Base-by-base conservation (phyloP, 2,888 invertebrate species). In the Hypena proboscidalis region DNA sequence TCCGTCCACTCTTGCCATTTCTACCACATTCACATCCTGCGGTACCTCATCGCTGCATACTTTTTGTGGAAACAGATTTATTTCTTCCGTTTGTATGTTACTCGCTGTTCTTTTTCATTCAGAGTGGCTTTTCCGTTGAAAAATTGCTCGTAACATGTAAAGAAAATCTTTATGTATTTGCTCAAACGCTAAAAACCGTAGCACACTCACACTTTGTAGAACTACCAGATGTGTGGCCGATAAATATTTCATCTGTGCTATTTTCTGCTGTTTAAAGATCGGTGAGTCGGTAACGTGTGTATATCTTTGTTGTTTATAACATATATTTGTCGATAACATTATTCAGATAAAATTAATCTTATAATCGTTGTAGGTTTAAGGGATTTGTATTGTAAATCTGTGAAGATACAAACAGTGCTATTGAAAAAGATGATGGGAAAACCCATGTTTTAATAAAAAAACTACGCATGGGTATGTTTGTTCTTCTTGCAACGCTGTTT, bases 1-100 rank as follows among this genome's bases (percentile, higher is more conserved):
- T 61, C 62, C 60, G 65, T 38, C 63, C 64, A 65, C 70, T 64
- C 62, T 60, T 61, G 51, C 61, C 57, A 65, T 75, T 78, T 70
- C 54, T 57, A 60, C 59, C 58, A 60, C 54, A 53, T 51, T 55
- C 49, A 50, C 52, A 51, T 34, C 53, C 51, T 29, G 19, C n/a
- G 25, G n/a, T 13, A 57, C 55, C 60, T 62, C 56, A 51, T 47
- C 47, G 40, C 59, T 56, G 51, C 58, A 65, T 61, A 65, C 48
- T 78, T 79, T 77, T 76, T 74, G 70, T 58, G 48, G 46, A 66
- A 67, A 61, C 60, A 71, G 71, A 79, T 79, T 79, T 77, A 78
- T 78, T 69, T 66, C 76, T 79, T 79, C 78, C 78, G 73, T 44
- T 73, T 48, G 59, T 51, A 52, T 58, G 52, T 45, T 57, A 50